These are phyloP conservation scores for Setophaga kirtlandii DNA, from an alignment of 2,113 vertebrate genomes.

Conservation along the genomic window DNA sequence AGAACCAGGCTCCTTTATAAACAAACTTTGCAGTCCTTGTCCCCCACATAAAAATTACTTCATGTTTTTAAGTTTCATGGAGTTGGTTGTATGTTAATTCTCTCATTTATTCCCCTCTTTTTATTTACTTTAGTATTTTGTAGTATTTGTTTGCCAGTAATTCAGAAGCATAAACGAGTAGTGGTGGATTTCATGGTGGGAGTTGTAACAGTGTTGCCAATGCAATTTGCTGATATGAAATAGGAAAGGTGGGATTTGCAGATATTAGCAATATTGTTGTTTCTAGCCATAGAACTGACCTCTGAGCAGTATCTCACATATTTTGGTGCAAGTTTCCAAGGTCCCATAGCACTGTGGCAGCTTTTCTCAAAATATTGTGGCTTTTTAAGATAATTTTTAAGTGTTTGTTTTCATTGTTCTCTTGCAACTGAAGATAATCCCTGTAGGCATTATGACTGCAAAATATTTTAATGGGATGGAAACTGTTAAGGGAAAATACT, in stretches of 20 bases:
- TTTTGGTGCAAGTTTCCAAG: conserved; percentile 25
- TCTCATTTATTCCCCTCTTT: neutral
- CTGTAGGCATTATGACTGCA: neutral
- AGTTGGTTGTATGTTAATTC: neutral
- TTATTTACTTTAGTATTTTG: neutral
- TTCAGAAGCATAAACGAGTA: neutral
- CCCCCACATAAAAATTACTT: neutral
- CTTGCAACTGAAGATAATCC: conserved; percentile 24
- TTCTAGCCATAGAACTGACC: neutral
- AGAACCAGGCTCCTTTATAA: conserved; percentile 26
- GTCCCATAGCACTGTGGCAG: neutral
- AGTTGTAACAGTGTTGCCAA: neutral
- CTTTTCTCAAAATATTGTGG: conserved; percentile 35
- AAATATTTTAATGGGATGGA: conserved; percentile 27
- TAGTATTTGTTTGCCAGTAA: neutral
- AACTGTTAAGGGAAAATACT: neutral
- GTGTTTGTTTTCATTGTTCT: conserved; percentile 48
- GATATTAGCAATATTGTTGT: neutral
- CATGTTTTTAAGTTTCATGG: neutral
- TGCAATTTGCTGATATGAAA: neutral
- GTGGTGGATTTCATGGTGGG: neutral
- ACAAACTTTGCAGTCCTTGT: neutral
- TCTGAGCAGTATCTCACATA: neutral
- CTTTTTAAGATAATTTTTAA: conserved; percentile 15
- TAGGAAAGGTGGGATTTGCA: neutral